Evolutionary conservation across 2,797 vertebrate species (phyloP).

Genomic region (Kryptopterus vitreolus): DNA sequence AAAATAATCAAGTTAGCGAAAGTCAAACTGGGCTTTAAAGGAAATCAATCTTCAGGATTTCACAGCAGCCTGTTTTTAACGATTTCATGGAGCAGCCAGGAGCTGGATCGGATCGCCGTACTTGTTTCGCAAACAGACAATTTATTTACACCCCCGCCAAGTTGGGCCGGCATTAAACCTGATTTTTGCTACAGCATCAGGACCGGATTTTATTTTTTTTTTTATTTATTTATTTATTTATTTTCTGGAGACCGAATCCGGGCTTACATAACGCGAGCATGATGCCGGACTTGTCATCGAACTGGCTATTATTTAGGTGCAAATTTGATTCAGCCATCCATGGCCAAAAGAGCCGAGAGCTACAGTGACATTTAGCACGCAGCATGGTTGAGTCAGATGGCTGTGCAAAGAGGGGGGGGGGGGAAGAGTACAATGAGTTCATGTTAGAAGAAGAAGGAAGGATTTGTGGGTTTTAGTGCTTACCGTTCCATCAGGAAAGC

Average conservation of each 20-base stretch:
- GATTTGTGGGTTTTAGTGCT: conserved; percentile 23
- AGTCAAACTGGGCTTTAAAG: conserved; percentile 52
- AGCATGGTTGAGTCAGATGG: conserved; percentile 28
- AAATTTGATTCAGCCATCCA: conserved; percentile 19
- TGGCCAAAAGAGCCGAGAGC: conserved; percentile 11
- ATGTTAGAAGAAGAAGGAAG: conserved; percentile 4
- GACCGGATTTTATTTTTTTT: no score
- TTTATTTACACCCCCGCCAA: conserved; percentile 21
- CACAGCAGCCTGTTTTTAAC: conserved; percentile 55
- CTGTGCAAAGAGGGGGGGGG: neutral
- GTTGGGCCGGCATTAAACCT: conserved; percentile 21
- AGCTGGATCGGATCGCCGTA: conserved; percentile 39
- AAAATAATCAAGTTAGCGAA: conserved; percentile 59
- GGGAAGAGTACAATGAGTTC: neutral
- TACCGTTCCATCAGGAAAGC: neutral
- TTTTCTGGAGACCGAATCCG: conserved; percentile 2
- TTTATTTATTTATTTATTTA: no score
- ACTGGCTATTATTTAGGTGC: conserved; percentile 19
- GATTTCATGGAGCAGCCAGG: conserved; percentile 49
- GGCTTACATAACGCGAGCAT: conserved; percentile 39
- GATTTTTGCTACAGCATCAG: conserved; percentile 14
- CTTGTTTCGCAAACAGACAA: conserved; percentile 29
- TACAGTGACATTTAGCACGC: conserved; percentile 30
- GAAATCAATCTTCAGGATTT: conserved; percentile 56
- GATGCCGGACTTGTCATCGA: conserved; percentile 36